A percentile compares a stretch with the other conserved stretches of the same genome.
Evolutionary conservation across 2,888 invertebrate genomes (phyloP).

Genomic region (Vesta saturnalis): DNA sequence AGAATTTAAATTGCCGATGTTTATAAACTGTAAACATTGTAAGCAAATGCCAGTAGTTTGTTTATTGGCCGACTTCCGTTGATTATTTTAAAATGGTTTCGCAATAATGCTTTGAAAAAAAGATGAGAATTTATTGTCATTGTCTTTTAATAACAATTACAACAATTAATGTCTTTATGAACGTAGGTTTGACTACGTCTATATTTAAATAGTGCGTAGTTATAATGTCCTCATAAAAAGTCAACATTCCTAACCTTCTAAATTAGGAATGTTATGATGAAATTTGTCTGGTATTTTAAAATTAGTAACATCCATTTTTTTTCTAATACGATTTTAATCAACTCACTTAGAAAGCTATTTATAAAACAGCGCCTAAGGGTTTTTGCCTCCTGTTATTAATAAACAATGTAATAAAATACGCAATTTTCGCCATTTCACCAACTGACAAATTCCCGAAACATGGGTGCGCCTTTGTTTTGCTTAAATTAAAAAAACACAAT

Average conservation of each 20-base stretch:
- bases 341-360: not conserved
- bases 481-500: too few relatives aligned
- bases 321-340: not conserved
- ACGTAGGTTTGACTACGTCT: slow-evolving; percentile 5
- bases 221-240: too few relatives aligned
- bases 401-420: too few relatives aligned
- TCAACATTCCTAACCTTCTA: slow-evolving; percentile 15
- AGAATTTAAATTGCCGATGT: not conserved
- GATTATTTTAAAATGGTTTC: not conserved
- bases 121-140: not conserved
- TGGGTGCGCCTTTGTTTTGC: too few relatives aligned
- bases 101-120: not conserved
- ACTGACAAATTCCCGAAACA: too few relatives aligned
- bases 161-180: not conserved
- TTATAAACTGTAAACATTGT: not conserved
- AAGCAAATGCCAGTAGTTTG: not conserved
- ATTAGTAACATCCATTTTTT: slow-evolving; percentile 10
- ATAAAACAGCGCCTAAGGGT: not conserved
- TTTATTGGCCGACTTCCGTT: slow-evolving; percentile 2
- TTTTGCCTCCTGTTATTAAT: not conserved
- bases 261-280: slow-evolving; percentile 15
- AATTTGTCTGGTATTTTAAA: slow-evolving; percentile 10
- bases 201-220: slow-evolving; percentile 5
- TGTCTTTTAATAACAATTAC: not conserved
- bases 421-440: too few relatives aligned